These are phyloP conservation scores for Sycobia sp. DNA, from an alignment of 1,140 invertebrate species.

Conservation along the genomic window DNA sequence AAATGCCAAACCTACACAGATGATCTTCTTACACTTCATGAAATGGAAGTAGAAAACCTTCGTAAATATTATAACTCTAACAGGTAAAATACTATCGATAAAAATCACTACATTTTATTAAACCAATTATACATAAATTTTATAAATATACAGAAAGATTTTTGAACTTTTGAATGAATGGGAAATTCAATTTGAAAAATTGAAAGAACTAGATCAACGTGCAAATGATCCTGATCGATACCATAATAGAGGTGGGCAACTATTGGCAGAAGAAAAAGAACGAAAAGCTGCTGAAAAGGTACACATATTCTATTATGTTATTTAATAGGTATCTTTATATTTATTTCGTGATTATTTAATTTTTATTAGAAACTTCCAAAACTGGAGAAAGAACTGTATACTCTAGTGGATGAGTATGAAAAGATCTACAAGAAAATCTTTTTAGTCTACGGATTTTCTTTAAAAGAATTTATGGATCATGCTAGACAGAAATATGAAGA, in stretches of 20 bases:
- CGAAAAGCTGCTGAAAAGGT: conserved; percentile 74
- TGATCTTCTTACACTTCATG: conserved; percentile 74
- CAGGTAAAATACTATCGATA: conserved; percentile 51
- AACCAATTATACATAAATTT: conserved; percentile 20
- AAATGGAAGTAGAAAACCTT: conserved; percentile 73
- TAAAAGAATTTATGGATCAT: conserved; percentile 63
- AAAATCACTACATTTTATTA: conserved; percentile 9
- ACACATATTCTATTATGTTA: conserved; percentile 1
- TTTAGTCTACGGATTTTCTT: conserved; percentile 65
- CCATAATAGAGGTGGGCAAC: conserved; percentile 81
- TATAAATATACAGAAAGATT: conserved; percentile 55
- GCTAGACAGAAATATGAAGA: conserved; percentile 61
- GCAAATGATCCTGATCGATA: conserved; percentile 78
- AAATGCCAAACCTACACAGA: conserved; percentile 72
- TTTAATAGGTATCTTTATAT: background rate
- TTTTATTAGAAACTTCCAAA: conserved; percentile 64
- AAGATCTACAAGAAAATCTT: conserved; percentile 61
- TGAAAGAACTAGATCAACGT: conserved; percentile 72
- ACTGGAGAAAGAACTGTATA: conserved; percentile 68
- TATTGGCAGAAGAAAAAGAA: conserved; percentile 83
- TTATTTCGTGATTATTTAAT: conserved; percentile 7
- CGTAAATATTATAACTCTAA: conserved; percentile 72
- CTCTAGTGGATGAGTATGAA: conserved; percentile 65
- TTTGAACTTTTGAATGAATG: conserved; percentile 70
- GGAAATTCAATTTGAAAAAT: conserved; percentile 69